phyloP scores from a whole-genome alignment of 2,113 vertebrate species.

The Dipodomys spectabilis region DNA sequence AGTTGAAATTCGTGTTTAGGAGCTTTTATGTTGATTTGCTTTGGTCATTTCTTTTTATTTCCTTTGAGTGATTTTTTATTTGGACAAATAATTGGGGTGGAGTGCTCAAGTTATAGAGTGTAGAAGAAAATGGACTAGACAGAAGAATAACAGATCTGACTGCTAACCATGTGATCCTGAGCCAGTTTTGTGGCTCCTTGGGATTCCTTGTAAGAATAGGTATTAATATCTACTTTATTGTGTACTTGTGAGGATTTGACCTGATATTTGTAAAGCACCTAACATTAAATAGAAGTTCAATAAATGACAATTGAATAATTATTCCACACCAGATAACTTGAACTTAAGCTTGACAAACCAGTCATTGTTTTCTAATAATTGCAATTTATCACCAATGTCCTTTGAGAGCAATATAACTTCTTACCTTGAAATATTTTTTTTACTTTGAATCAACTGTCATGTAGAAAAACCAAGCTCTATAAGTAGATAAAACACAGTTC shows the following conservation, averaged over 20 bases:
- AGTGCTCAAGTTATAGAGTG: neutral
- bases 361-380: constrained; percentile 7
- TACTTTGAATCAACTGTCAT: neutral
- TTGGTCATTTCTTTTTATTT: constrained; percentile 19
- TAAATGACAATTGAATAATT: neutral
- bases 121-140: neutral
- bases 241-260: neutral
- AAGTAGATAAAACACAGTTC: neutral
- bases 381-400: neutral
- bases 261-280: constrained; percentile 23
- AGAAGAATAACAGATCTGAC: neutral
- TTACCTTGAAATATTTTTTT: constrained; percentile 17
- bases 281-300: constrained; percentile 11
- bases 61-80: constrained; percentile 23
- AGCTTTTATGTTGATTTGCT: neutral
- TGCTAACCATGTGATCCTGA: neutral
- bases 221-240: neutral
- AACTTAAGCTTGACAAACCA: neutral
- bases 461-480: neutral
- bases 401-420: constrained; percentile 29
- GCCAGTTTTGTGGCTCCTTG: neutral
- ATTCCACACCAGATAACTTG: neutral
- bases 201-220: neutral
- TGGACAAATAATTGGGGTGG: neutral
- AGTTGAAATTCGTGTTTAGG: constrained; percentile 26